Evolutionary conservation across 1,140 invertebrate genomes (phyloP).

Genomic region (Pteromalus puparum): DNA sequence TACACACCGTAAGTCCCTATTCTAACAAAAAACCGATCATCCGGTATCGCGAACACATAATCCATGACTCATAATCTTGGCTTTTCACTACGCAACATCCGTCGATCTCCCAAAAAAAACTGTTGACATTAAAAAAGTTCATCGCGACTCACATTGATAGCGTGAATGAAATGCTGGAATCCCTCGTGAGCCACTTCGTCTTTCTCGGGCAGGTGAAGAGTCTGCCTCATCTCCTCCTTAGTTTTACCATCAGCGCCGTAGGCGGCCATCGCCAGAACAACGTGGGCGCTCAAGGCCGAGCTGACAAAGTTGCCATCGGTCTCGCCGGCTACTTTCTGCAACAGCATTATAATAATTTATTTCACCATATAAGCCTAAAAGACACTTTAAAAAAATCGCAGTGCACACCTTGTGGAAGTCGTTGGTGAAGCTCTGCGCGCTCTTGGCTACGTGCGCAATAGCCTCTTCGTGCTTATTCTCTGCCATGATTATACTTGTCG

Average conservation of each 20-base stretch:
- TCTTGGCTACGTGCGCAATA: background rate
- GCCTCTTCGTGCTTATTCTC: background rate
- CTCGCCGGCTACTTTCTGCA: constrained; percentile 48
- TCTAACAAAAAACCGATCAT: no score
- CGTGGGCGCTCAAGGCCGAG: constrained; percentile 65
- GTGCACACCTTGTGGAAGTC: constrained; percentile 31
- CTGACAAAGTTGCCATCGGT: constrained; percentile 56
- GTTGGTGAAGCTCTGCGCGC: background rate
- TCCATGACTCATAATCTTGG: no score
- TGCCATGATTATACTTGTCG: background rate
- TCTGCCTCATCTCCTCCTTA: constrained; percentile 51
- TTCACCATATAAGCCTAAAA: background rate
- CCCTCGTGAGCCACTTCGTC: constrained; percentile 49
- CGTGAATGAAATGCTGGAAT: constrained; percentile 53
- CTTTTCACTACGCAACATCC: no score
- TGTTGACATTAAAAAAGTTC: background rate
- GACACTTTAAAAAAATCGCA: no score
- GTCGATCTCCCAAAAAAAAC: background rate
- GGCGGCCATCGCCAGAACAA: constrained; percentile 62
- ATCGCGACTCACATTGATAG: constrained; percentile 52
- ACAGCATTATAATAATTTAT: background rate
- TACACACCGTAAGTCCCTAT: no score
- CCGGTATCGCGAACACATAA: no score
- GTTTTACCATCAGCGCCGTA: constrained; percentile 58
- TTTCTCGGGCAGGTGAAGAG: constrained; percentile 45